A percentile compares a stretch with the other conserved stretches of the same genome.
phyloP scores from a whole-genome alignment of 1,140 invertebrate species.

The Achroia grisella region DNA sequence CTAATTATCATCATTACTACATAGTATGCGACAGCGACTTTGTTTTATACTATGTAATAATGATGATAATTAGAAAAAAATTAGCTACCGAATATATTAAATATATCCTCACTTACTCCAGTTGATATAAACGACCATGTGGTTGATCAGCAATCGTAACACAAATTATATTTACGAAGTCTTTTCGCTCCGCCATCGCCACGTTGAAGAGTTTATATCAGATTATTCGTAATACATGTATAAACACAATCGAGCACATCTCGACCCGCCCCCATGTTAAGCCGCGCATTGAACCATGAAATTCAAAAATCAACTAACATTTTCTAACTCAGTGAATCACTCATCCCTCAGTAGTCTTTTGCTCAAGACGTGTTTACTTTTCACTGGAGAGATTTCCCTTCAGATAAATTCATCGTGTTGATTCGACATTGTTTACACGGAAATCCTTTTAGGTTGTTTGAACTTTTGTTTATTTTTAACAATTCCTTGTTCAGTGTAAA shows the following conservation, averaged over 20 bases:
- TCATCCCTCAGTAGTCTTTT: slow-evolving; percentile 52
- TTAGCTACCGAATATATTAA: no score
- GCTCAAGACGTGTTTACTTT: slow-evolving; percentile 50
- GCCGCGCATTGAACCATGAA: slow-evolving; percentile 47
- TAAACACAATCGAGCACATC: slow-evolving; percentile 1
- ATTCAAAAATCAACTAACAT: slow-evolving; percentile 72
- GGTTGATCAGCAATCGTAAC: background rate
- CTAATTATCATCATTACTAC: no score
- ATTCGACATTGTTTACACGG: slow-evolving; percentile 56
- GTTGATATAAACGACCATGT: no score
- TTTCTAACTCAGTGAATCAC: slow-evolving; percentile 63
- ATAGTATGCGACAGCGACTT: no score
- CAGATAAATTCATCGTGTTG: slow-evolving; percentile 56
- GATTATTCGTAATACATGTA: slow-evolving; percentile 5
- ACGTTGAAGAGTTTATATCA: background rate
- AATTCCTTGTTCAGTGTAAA: background rate
- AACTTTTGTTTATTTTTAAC: slow-evolving; percentile 27
- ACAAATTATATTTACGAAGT: slow-evolving; percentile 1
- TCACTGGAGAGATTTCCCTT: slow-evolving; percentile 51
- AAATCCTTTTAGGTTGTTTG: slow-evolving; percentile 48
- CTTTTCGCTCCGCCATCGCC: background rate
- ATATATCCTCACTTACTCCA: no score
- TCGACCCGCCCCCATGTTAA: slow-evolving; percentile 22
- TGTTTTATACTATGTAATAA: no score
- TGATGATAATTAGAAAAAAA: no score